Evolutionary conservation across 2,888 invertebrate species (phyloP).

Genomic region (Idaea aversata): DNA sequence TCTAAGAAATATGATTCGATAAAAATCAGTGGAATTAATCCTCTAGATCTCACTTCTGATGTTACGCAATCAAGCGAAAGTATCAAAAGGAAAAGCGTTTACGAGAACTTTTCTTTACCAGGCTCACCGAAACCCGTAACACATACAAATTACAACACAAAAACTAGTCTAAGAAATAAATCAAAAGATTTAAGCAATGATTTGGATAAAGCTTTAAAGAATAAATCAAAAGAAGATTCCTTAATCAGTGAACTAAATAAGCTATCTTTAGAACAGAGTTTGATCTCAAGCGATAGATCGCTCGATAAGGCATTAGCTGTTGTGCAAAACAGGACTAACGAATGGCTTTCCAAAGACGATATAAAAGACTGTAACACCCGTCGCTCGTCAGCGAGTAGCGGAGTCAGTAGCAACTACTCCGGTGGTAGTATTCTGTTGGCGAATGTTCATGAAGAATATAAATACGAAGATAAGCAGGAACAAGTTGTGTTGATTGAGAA

Average conservation of each 20-base stretch:
- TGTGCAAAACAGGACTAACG: conserved; percentile 67
- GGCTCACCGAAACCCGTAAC: conserved; percentile 65
- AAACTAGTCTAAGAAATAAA: conserved; percentile 57
- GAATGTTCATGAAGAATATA: conserved; percentile 86
- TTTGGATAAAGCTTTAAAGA: neutral
- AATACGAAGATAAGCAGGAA: conserved; percentile 86
- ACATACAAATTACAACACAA: conserved; percentile 65
- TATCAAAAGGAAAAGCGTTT: conserved; percentile 50
- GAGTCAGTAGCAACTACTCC: conserved; percentile 67
- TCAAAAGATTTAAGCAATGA: conserved; percentile 22
- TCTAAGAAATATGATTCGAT: conserved; percentile 19
- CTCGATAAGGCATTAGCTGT: conserved; percentile 61
- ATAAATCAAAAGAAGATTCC: neutral
- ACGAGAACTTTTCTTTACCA: conserved; percentile 69
- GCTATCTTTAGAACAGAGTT: conserved; percentile 17
- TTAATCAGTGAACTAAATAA: conserved; percentile 1
- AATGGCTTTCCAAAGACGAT: conserved; percentile 54
- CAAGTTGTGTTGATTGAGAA: conserved; percentile 85
- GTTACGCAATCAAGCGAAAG: conserved; percentile 26
- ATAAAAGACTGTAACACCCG: conserved; percentile 53
- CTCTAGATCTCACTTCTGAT: conserved; percentile 47
- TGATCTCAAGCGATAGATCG: conserved; percentile 22
- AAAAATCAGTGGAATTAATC: conserved; percentile 60
- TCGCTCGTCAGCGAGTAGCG: conserved; percentile 70
- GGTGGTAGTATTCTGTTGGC: conserved; percentile 73